Base-by-base conservation (phyloP, 2,113 vertebrate species). In the Alosa alosa region DNA sequence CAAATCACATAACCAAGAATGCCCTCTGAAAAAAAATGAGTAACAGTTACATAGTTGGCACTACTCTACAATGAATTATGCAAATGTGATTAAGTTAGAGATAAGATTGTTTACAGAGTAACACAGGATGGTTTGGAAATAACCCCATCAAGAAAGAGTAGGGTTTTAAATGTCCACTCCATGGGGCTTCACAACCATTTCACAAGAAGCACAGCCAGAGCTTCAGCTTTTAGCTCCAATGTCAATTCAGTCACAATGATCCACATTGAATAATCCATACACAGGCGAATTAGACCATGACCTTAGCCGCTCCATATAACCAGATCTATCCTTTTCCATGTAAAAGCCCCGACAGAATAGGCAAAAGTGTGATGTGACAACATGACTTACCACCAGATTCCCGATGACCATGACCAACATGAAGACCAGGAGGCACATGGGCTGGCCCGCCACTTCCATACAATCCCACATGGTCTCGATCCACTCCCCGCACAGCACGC, bases 381-480 rank as follows among this genome's bases (percentile, higher is more conserved):
- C 17, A 31, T 84, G 75, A 96, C 98, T 99, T 92, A 99, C 98
- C 97, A 99, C 98, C 81, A 99, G 92, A 91, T 99, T 99, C 78
- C 98, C 98, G 44, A 99, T 96, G 84, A 99, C 97, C 97, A 99
- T 97, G 92, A 99, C 97, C 25, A 97, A 92, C 95, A 99, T 93
- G 94, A 99, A 99, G 87, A 99, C 96, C 49, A 97, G 87, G 81
- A 99, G 92, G 89, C 98, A 99, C 25, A 97, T 86, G 0, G 96
- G 92, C 75, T 94, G 93, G 0, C 95, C 94, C 0, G 96, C 95
- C 0, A 98, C 97, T 44, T 97, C 92, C 98, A 99, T 98, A 91
- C 98, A 99, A 82, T 95, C 95, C 98, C 98, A 99, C 98, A 99
- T 98, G 92, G 98, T 99, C 90, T 99, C 97, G 0, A 99, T 99